A percentile compares a stretch with the other conserved stretches of the same genome.
Evolutionary conservation across 2,113 vertebrate genomes (phyloP).

Genomic region (Ptychochromis oligacanthus): DNA sequence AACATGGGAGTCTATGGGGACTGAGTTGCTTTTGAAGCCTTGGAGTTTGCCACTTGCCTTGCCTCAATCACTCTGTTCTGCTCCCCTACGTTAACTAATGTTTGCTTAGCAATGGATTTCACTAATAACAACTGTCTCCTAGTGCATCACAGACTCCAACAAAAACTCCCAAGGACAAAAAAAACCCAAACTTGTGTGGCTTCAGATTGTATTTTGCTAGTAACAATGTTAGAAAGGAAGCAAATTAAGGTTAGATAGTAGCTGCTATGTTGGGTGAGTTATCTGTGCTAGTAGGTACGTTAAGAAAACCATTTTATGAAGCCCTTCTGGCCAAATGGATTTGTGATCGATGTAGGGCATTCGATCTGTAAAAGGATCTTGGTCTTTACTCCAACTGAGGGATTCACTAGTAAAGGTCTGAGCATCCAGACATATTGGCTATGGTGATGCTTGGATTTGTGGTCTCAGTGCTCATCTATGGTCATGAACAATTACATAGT

Average conservation of each 20-base stretch:
- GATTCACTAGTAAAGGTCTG: neutral
- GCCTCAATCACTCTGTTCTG: neutral
- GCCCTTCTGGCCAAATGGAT: neutral
- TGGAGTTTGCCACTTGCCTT: neutral
- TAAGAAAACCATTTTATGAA: neutral
- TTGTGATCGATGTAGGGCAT: neutral
- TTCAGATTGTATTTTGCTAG: neutral
- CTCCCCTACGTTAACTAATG: neutral
- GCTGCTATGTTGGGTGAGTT: neutral
- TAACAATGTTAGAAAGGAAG: neutral
- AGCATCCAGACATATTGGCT: neutral
- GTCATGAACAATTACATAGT: neutral
- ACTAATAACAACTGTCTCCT: neutral
- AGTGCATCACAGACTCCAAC: neutral
- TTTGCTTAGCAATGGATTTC: neutral
- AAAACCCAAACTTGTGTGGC: too few species aligned
- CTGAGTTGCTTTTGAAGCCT: neutral
- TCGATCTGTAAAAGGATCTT: neutral
- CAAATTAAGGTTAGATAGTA: neutral
- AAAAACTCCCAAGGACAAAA: neutral
- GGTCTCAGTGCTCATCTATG: neutral
- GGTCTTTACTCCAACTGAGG: neutral
- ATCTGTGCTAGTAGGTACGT: neutral
- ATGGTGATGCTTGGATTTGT: neutral
- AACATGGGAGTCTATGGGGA: neutral